Evolutionary conservation across 2,888 invertebrate genomes (phyloP).

Genomic region (Clusia tigrina): DNA sequence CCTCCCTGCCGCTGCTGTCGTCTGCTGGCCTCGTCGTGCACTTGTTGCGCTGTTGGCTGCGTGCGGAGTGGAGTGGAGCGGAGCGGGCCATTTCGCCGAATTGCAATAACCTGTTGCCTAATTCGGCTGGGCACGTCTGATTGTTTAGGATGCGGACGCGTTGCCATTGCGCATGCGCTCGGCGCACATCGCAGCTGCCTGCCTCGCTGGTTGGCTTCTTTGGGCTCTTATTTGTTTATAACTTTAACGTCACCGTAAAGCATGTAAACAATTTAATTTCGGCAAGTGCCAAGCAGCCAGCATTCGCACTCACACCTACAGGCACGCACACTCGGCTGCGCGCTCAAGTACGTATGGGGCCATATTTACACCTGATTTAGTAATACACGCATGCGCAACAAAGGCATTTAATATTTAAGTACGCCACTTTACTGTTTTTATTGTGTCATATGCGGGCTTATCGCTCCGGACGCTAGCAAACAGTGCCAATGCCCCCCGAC

Average conservation of each 20-base stretch:
- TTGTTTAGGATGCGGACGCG: constrained; percentile 47
- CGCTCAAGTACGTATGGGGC: not conserved
- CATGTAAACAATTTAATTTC: constrained; percentile 18
- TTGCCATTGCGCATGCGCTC: constrained; percentile 12
- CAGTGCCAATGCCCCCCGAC: no score
- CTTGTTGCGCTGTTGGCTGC: not conserved
- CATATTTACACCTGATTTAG: constrained; percentile 2
- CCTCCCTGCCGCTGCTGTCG: not conserved
- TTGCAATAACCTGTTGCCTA: constrained; percentile 59
- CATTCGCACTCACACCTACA: constrained; percentile 6
- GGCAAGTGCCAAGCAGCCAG: constrained; percentile 1
- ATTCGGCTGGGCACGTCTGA: constrained; percentile 42
- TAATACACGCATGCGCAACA: constrained; percentile 6
- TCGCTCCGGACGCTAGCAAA: no score
- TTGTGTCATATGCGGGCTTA: not conserved
- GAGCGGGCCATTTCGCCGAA: constrained; percentile 47
- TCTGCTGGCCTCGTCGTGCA: not conserved
- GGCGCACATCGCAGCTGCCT: no score
- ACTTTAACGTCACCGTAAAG: constrained; percentile 17
- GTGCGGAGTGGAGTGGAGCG: no score
- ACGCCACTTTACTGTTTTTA: constrained; percentile 1
- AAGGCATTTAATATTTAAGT: constrained; percentile 3
- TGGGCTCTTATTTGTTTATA: constrained; percentile 4
- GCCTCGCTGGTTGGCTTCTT: not conserved
- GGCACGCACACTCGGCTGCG: not conserved